Conservation (phyloP, 2,797 vertebrate genomes). For the Mallotus villosus region DNA sequence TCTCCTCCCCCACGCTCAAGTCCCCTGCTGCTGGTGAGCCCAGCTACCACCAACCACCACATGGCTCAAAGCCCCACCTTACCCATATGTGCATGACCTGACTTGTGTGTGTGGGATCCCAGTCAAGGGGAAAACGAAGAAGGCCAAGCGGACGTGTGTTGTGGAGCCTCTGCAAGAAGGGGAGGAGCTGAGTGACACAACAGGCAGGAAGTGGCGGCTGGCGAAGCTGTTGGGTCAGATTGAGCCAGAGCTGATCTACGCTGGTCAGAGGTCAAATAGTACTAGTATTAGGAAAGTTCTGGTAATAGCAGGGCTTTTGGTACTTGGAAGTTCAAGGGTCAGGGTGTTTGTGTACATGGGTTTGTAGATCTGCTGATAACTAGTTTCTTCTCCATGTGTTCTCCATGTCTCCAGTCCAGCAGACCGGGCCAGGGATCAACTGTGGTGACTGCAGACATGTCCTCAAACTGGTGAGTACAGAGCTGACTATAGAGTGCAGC, state of each 20-base stretch:
- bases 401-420: constrained; percentile 31
- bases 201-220: constrained; percentile 77
- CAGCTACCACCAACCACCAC: too few species aligned
- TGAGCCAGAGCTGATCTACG: constrained; percentile 76
- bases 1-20: too few species aligned
- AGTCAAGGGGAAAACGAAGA: constrained; percentile 64
- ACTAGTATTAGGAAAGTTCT: too few species aligned
- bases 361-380: neutral
- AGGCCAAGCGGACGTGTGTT: constrained; percentile 41
- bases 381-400: constrained; percentile 8
- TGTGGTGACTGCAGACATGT: constrained; percentile 71
- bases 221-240: constrained; percentile 67
- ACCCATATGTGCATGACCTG: too few species aligned
- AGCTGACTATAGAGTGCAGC: too few species aligned
- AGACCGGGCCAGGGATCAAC: constrained; percentile 46
- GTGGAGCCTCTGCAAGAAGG: constrained; percentile 70
- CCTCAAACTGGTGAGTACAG: constrained; percentile 81
- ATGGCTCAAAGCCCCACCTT: too few species aligned
- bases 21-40: too few species aligned
- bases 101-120: constrained; percentile 27
- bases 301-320: too few species aligned
- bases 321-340: neutral
- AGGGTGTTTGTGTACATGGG: neutral
- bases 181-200: constrained; percentile 77
- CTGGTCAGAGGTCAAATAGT: constrained; percentile 72